phyloP scores from a whole-genome alignment of 2,888 invertebrate species.

The Glomeris marginata region DNA sequence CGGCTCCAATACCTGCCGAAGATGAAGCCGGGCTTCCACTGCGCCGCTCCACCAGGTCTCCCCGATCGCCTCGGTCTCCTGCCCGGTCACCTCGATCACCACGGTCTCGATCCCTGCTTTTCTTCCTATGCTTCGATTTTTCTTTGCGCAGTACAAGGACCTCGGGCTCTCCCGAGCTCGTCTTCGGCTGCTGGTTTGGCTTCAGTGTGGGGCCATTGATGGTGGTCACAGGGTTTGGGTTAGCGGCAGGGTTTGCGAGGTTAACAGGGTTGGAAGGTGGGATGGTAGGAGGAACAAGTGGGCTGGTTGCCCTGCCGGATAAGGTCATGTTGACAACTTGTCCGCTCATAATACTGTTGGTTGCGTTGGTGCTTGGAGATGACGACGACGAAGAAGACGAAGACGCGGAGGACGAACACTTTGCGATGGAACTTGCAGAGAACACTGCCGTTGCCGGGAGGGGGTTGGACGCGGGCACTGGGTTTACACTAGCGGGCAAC shows the following conservation, averaged over 20 bases:
- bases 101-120: slow-evolving; percentile 22
- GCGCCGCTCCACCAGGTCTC: slow-evolving; percentile 10
- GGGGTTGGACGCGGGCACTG: neutral
- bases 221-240: slow-evolving; percentile 25
- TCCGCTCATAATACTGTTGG: slow-evolving; percentile 16
- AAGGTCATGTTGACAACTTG: slow-evolving; percentile 16
- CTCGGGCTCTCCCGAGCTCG: slow-evolving; percentile 28
- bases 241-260: slow-evolving; percentile 19
- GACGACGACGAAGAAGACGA: slow-evolving; percentile 5
- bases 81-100: neutral
- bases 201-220: no score
- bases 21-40: neutral
- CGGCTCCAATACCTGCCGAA: no score
- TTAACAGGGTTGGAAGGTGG: slow-evolving; percentile 12
- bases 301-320: slow-evolving; percentile 28
- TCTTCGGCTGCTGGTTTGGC: slow-evolving; percentile 25
- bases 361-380: slow-evolving; percentile 7
- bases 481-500: slow-evolving; percentile 4
- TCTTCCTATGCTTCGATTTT: slow-evolving; percentile 28
- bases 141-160: slow-evolving; percentile 26
- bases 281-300: slow-evolving; percentile 17
- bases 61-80: slow-evolving; percentile 16
- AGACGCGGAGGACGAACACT: slow-evolving; percentile 3
- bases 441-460: no score
- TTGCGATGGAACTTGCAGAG: neutral